Evolutionary conservation across 2,797 vertebrate genomes (phyloP), one percentile per base, ranked within the genome.

Genomic region (Nyctalus aviator): DNA sequence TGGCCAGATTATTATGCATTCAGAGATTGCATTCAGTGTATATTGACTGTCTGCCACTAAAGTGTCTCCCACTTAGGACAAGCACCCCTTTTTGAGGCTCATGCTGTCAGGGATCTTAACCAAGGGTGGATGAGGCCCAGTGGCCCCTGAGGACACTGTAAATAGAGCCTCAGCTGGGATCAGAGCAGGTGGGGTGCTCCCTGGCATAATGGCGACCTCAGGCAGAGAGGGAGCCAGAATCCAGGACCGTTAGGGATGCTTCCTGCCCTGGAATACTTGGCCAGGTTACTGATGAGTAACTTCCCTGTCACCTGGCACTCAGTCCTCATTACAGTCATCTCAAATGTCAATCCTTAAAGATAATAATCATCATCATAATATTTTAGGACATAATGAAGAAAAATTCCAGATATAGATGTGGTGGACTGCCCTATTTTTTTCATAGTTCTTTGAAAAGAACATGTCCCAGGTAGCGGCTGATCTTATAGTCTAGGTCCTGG

Each of bases 161-260:
- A 14, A 30, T 23, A 23, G 48, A 53, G 48, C 50, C 4, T 77
- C 50, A 17, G 10, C 8, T 17, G 27, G 27, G 20, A 18, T 46
- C 8, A 32, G 35, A 6, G 15, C 20, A 18, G 5, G 0, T 0
- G 0, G 2, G 18, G 41, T 21, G 5, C 37, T 35, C 6, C 27
- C 57, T 0, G 32, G 46, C 32, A 21, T 59, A 48, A 37, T 15
- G 1, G 18, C 46, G 35, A 23, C 27, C 79, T 48, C 37, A 9
- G 62, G 32, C 9, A 3, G 30, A 21, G 13, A 15, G 7, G 23
- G 7, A 13, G 9, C 50, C 6, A 18, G 48, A 21, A 14, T 9
- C 8, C 1, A 4, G 46, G 32, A 10, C 8, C 30, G 10, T 12
- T 5, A 0, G 11, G 37, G 17, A 18, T 21, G 27, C 18, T 75